Percentiles rank a stretch among this genome's conserved stretches.
phyloP scores from a whole-genome alignment of 1,140 invertebrate genomes.

The Papilio machaon region DNA sequence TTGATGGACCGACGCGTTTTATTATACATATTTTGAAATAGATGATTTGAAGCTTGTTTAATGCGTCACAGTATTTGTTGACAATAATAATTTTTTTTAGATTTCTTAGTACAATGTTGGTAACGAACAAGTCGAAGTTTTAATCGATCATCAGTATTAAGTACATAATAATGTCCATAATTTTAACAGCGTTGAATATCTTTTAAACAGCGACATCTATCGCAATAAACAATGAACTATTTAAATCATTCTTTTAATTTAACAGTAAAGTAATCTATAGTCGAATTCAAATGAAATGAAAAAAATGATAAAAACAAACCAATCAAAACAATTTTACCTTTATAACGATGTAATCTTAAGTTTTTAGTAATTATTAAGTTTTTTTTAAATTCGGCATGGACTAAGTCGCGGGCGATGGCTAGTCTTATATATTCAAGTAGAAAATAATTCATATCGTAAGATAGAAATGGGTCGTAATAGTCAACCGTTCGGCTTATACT shows the following conservation, averaged over 20 bases:
- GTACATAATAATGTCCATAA: not conserved
- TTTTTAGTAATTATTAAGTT: no score
- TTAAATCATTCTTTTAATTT: no score
- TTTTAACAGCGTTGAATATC: not conserved
- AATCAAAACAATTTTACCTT: no score
- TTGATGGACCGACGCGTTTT: not conserved
- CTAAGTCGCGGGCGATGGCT: not conserved
- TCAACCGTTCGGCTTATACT: not conserved
- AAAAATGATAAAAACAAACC: no score
- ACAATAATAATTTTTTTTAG: no score
- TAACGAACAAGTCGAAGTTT: no score
- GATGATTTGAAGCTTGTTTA: not conserved
- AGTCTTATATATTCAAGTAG: not conserved
- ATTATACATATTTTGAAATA: not conserved
- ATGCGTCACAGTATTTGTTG: not conserved
- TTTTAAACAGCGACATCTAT: not conserved
- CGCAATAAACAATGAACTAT: not conserved
- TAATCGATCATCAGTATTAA: no score
- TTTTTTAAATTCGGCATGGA: no score
- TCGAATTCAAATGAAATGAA: no score
- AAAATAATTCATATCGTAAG: not conserved
- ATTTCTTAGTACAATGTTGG: no score
- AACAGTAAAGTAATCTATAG: no score
- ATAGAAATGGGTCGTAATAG: conserved; percentile 3
- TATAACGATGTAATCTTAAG: no score